Conservation (phyloP, 2,797 vertebrate species). For the Selene dorsalis region DNA sequence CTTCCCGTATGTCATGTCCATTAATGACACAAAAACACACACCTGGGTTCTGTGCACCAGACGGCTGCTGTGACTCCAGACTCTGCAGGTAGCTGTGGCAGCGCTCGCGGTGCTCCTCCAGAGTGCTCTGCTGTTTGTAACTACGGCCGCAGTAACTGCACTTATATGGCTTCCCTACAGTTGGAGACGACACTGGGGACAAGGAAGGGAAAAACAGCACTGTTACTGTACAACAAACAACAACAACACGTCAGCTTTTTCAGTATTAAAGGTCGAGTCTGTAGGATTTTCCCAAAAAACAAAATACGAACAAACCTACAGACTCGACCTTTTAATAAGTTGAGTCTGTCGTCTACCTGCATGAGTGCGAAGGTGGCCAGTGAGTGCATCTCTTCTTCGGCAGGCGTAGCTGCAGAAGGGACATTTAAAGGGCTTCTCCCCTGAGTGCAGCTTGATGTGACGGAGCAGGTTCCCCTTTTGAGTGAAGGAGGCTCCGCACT, state of each 20-base stretch:
- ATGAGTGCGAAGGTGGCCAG: conserved; percentile 96
- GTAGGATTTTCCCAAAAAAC: too few species aligned
- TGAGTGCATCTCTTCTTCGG: conserved; percentile 93
- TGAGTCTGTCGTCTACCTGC: conserved; percentile 85
- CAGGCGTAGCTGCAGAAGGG: conserved; percentile 98
- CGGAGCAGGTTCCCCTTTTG: conserved; percentile 97
- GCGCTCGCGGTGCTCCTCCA: conserved; percentile 96
- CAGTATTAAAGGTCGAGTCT: too few species aligned
- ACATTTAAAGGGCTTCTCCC: conserved; percentile 98
- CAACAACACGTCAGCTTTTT: background rate
- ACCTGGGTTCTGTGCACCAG: conserved; percentile 74
- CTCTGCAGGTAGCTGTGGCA: conserved; percentile 96
- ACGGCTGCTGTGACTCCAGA: conserved; percentile 82
- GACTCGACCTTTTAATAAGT: background rate
- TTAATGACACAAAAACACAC: conserved; percentile 14
- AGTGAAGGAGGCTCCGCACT: conserved; percentile 97
- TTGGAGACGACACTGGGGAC: conserved; percentile 92
- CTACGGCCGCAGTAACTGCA: conserved; percentile 98
- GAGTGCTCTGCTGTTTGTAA: conserved; percentile 97
- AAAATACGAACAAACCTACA: too few species aligned
- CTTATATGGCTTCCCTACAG: conserved; percentile 96
- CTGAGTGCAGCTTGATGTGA: conserved; percentile 98
- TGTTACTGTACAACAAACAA: too few species aligned
- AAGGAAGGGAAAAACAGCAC: conserved; percentile 17
- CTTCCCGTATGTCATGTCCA: background rate